Base-by-base conservation (phyloP, 2,797 vertebrate genomes). In the Falco columbarius region DNA sequence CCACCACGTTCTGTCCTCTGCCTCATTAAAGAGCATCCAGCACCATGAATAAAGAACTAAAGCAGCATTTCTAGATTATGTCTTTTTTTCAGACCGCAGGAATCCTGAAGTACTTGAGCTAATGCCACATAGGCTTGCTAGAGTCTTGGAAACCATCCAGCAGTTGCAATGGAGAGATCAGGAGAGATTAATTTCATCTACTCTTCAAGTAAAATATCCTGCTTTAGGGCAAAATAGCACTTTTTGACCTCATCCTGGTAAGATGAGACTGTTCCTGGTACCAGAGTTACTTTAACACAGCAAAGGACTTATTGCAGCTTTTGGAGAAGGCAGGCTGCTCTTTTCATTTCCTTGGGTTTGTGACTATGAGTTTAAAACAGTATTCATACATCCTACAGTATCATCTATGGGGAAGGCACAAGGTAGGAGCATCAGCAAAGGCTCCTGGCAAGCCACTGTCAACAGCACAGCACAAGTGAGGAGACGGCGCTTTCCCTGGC, bases 151-250 rank as follows among this genome's bases (percentile, higher is more conserved):
- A 85, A 3, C 2, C 26, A 4, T 59, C 90, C 92, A 94, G 84
- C 47, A 85, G 55, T 42, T 0, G 2, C 71, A 80, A 1, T 17
- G 42, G 86, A 94, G 89, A 82, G 77, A 82, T 70, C 81, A 66
- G 63, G 21, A 84, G 56, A 86, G 74, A 87, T 79, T 87, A 20
- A 92, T 85, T 94, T 80, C 52, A 94, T 86, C 83, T 63, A 10
- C 59, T 73, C 52, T 77, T 55, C 6, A 30, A 52, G 62, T 75
- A 66, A 58, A 93, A 84, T 6, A 55, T 46, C 42, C 46, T 62
- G 73, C 66, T 92, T 86, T 55, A 58, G 81, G 89, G 77, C 66
- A 71, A 71, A 87, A 3, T 49, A 59, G 52, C 74, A 5, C 67
- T 72, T 74, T 42, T 15, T 82, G 67, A 80, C 74, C 56, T 91